Conservation (phyloP, 2,888 invertebrate species). For the Scaptodrosophila latifasciaeformis region DNA sequence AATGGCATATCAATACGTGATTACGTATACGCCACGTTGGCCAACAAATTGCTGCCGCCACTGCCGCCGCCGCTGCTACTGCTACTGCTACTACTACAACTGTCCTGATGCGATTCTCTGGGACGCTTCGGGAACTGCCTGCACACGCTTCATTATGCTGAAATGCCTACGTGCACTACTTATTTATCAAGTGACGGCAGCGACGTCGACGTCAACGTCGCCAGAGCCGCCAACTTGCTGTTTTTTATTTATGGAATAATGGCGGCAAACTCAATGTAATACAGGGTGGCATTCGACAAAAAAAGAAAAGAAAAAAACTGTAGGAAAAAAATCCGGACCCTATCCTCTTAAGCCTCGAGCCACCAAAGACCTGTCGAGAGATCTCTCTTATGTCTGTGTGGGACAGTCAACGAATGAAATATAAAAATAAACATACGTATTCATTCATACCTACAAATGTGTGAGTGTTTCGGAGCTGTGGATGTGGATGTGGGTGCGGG, state of each 20-base stretch:
- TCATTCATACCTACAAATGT: slow-evolving; percentile 9
- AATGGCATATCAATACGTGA: slow-evolving; percentile 68
- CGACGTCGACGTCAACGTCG: neutral
- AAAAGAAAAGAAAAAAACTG: too few relatives aligned
- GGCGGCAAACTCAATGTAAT: too few relatives aligned
- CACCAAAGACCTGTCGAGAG: neutral
- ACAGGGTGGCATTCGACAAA: too few relatives aligned
- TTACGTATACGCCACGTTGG: slow-evolving; percentile 62
- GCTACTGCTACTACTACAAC: too few relatives aligned
- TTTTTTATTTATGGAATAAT: slow-evolving; percentile 51
- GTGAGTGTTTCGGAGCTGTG: slow-evolving; percentile 8
- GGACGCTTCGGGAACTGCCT: neutral
- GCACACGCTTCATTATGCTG: slow-evolving; percentile 57
- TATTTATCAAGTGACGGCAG: slow-evolving; percentile 61
- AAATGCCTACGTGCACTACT: slow-evolving; percentile 65
- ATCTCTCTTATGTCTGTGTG: slow-evolving; percentile 36
- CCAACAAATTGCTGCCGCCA: slow-evolving; percentile 37
- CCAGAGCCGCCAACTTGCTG: slow-evolving; percentile 10
- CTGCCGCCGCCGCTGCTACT: too few relatives aligned
- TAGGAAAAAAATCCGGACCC: too few relatives aligned
- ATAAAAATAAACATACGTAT: slow-evolving; percentile 14
- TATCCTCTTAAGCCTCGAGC: too few relatives aligned
- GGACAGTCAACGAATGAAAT: slow-evolving; percentile 38
- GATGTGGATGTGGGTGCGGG: slow-evolving; percentile 16
- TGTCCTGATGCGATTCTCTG: too few relatives aligned